Evolutionary conservation across 2,113 vertebrate genomes (phyloP), one percentile per base, ranked within the genome.

Genomic region (Cephalopterus ornatus): DNA sequence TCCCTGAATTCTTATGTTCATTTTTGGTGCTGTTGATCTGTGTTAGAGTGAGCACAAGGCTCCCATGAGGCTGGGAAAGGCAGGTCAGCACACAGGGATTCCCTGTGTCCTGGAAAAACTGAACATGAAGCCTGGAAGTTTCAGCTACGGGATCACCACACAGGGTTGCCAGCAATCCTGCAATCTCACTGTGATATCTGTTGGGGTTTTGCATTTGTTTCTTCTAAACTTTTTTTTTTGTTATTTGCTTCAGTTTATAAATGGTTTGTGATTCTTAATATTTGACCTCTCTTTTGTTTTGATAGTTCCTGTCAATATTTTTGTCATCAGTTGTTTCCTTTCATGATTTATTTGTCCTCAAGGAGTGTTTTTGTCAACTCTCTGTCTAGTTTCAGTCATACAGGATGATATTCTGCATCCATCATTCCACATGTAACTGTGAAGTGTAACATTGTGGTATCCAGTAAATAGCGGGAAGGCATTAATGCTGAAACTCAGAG

Each of bases 341-440:
- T 32, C 8, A 2, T 3, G n/a, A 44, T 12, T n/a, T 33, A 8
- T 22, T 65, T 73, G 72, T 44, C 35, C 28, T 28, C 11, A 3
- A 15, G 30, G 55, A 24, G 15, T 1, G 13, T n/a, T 68, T 76
- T 8, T 44, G 26, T 39, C n/a, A 35, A 0, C 23, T 37, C n/a
- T 61, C 15, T 3, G 1, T 8, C 42, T 14, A 4, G n/a, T 52
- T 68, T 14, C 19, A 12, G 5, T 7, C 1, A 2, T 3, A 2
- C 15, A 10, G 2, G 4, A 11, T 2, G 8, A 32, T 13, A 6
- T 39, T 73, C 62, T 14, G 9, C 23, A 9, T 8, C 62, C 44
- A 21, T 6, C 24, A 1, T 3, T 8, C 33, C 41, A 12, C 0
- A 0, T 8, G 53, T 5, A 16, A 10, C 21, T 9, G 66, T n/a